Conservation (phyloP, 2,797 vertebrate genomes). For the Phrynocephalus forsythii region DNA sequence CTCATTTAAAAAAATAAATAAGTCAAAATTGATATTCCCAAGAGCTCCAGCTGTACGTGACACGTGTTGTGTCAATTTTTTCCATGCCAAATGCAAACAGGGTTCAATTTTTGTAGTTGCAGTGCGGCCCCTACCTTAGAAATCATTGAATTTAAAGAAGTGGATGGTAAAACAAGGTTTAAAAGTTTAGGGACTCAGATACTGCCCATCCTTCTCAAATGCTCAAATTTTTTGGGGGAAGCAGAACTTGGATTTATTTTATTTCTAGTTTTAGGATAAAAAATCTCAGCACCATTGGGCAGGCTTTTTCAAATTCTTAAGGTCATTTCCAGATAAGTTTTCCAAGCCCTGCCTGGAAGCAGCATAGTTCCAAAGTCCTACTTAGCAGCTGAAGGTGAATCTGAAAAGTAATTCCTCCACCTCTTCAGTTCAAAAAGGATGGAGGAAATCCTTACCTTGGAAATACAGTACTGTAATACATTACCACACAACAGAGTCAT, state of each 20-base stretch:
- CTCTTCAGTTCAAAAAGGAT: not conserved
- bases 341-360: too few relatives aligned
- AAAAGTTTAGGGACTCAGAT: not conserved
- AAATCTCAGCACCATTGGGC: too few relatives aligned
- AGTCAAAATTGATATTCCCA: too few relatives aligned
- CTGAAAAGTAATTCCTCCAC: too few relatives aligned
- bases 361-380: too few relatives aligned
- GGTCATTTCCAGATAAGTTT: too few relatives aligned
- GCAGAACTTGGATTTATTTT: too few relatives aligned
- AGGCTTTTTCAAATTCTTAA: too few relatives aligned
- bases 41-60: not conserved
- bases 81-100: not conserved
- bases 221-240: not conserved
- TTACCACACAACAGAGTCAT: not conserved
- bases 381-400: too few relatives aligned
- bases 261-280: too few relatives aligned
- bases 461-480: not conserved
- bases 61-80: not conserved
- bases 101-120: not conserved
- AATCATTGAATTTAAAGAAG: not conserved
- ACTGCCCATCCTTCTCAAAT: not conserved
- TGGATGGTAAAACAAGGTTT: not conserved
- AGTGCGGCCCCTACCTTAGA: not conserved
- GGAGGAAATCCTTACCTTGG: not conserved
- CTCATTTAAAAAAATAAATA: not conserved